phyloP scores from a whole-genome alignment of 2,888 invertebrate genomes.

The Sussaba pulchella region DNA sequence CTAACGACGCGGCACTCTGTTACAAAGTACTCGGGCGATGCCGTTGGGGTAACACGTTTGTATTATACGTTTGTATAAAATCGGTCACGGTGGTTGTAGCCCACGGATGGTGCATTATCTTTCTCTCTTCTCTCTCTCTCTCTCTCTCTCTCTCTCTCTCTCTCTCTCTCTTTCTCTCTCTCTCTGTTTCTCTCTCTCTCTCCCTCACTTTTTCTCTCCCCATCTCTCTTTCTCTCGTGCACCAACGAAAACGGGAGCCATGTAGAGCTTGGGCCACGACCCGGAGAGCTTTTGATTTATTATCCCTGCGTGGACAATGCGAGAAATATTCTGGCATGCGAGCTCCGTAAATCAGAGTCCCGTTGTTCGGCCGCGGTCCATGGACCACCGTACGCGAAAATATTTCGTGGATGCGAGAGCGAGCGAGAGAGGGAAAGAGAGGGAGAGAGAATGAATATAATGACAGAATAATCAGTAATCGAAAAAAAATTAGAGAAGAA shows the following conservation, averaged over 20 bases:
- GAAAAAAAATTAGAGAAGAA: too few species aligned
- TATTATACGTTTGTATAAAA: conserved; percentile 14
- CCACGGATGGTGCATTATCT: too few species aligned
- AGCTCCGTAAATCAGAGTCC: conserved; percentile 79
- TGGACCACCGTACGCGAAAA: conserved; percentile 68
- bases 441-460: too few species aligned
- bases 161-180: too few species aligned
- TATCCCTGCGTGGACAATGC: conserved; percentile 80
- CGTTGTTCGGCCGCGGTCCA: conserved; percentile 75
- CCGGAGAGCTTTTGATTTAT: conserved; percentile 79
- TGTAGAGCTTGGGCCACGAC: conserved; percentile 51
- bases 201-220: too few species aligned
- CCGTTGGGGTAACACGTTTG: conserved; percentile 22
- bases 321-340: conserved; percentile 81
- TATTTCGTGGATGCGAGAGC: conserved; percentile 68
- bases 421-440: conserved; percentile 12
- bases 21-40: conserved; percentile 70
- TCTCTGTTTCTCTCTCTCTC: too few species aligned
- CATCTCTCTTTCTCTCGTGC: too few species aligned
- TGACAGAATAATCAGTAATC: too few species aligned
- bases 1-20: conserved; percentile 78
- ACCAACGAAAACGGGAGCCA: too few species aligned
- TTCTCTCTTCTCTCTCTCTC: not conserved
- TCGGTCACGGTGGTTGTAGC: not conserved
- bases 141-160: conserved; percentile 32